phyloP scores from a whole-genome alignment of 2,113 vertebrate species.

The Dromaius novaehollandiae region DNA sequence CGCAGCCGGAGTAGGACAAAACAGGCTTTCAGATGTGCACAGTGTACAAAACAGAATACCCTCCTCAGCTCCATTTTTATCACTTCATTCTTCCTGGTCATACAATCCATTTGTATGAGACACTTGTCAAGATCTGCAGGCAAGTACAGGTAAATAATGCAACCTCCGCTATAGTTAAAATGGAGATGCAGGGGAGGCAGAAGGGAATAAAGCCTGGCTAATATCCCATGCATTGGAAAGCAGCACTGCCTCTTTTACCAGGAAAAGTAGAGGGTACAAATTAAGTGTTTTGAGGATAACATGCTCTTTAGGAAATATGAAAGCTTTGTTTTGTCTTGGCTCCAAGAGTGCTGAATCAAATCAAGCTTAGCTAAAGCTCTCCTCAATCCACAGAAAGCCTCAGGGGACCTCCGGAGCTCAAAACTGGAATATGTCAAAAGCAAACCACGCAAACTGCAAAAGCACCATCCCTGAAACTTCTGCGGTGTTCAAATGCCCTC shows the following conservation, averaged over 20 bases:
- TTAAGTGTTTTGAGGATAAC: not conserved
- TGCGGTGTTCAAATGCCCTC: not conserved
- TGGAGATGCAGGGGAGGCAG: not conserved
- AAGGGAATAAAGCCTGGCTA: not conserved
- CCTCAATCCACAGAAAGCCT: conserved; percentile 9
- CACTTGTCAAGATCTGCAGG: conserved; percentile 2
- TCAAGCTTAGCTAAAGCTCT: conserved; percentile 46
- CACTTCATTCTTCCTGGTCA: not conserved
- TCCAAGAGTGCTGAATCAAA: conserved; percentile 31
- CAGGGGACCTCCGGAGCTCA: not conserved
- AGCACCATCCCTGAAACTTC: not conserved
- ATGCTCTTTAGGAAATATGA: conserved; percentile 5
- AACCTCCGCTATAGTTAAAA: conserved; percentile 7
- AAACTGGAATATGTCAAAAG: not conserved
- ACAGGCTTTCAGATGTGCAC: not conserved
- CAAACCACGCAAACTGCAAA: not conserved
- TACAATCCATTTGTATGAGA: not conserved
- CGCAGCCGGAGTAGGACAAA: conserved; percentile 28
- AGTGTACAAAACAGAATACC: conserved; percentile 6
- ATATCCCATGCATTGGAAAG: not conserved
- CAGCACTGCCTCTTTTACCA: not conserved
- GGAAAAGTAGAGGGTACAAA: not conserved
- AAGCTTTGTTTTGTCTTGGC: conserved; percentile 44
- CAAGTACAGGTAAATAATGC: conserved; percentile 63
- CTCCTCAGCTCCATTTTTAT: conserved; percentile 40